Base-by-base conservation (phyloP, 2,113 vertebrate genomes). In the Neofelis nebulosa region DNA sequence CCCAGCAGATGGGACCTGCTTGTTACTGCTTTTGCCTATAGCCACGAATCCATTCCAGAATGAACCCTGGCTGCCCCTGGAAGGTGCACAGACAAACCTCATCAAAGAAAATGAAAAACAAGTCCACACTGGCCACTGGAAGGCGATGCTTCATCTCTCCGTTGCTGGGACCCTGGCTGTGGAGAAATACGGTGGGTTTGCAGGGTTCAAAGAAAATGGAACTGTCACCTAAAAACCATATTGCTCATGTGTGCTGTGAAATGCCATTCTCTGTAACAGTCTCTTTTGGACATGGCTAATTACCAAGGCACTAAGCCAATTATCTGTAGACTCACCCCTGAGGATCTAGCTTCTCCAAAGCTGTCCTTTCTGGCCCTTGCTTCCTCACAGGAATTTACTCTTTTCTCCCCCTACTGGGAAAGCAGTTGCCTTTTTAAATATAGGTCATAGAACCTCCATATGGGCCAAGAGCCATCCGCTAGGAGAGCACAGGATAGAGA, bases 391-490 rank as follows among this genome's bases (percentile, higher is more conserved):
- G 92, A 92, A 87, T 57, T 21, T 87, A 78, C 41, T 94, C 74
- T 92, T 80, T 91, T 83, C 36, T 89, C 88, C 41, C 11, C 18
- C 55, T 92, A 10, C 14, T 88, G 90, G 69, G 57, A 89, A 94
- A 91, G 83, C 2, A 61, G 29, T 95, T 91, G 76, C 55, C 55
- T 50, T 86, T 97, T 96, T 89, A 97, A 96, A 92, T 95, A 89
- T 4, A 94, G 87, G 78, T 95, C 16, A 1, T n/a, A 91, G 25
- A 84, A 88, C 88, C 61, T 92, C 27, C 9, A 16, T 25, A 11
- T 7, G 36, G 41, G 94, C 92, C 29, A 38, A 41, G 63, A 92
- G 79, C 15, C 55, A 87, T 71, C 52, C 12, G 0, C 74, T 52
- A 33, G 50, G 45, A 93, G 31, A 45, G 14, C 36, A 61, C 25